These are phyloP conservation scores for Arizona elegans DNA, from an alignment of 2,113 vertebrate species.

Conservation along the genomic window DNA sequence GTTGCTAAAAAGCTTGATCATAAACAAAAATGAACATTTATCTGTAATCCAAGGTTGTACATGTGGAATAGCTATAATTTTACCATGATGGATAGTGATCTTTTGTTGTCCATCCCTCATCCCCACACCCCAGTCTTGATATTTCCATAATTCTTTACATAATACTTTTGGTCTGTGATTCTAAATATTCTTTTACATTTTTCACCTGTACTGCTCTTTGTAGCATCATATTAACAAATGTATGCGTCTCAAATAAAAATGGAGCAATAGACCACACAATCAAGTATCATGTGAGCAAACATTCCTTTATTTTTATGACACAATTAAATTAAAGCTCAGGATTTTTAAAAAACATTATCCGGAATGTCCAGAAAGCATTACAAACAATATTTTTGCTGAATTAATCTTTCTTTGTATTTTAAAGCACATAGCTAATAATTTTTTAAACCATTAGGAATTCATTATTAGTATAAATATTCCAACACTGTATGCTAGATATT, in stretches of 20 bases:
- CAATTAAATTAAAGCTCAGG: background rate
- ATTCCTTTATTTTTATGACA: background rate
- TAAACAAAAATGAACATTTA: too few relatives aligned
- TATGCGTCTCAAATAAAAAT: background rate
- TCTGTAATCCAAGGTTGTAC: too few relatives aligned
- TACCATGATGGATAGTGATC: too few relatives aligned
- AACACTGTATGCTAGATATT: background rate
- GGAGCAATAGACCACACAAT: background rate
- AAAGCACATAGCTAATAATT: background rate
- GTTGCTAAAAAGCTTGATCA: background rate
- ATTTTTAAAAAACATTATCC: background rate
- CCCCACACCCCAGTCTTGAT: background rate
- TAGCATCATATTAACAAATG: background rate
- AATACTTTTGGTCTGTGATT: background rate
- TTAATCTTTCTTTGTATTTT: background rate
- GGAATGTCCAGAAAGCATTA: background rate
- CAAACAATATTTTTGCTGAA: background rate
- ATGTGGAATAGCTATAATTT: too few relatives aligned
- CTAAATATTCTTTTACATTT: background rate
- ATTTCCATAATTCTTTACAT: background rate
- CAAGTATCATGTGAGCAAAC: background rate
- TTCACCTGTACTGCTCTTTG: background rate
- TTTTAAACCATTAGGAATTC: background rate
- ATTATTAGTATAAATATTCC: background rate
- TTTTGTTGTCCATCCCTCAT: too few relatives aligned